Conservation (phyloP, 1,140 invertebrate species). For the Colletes latitarsis region DNA sequence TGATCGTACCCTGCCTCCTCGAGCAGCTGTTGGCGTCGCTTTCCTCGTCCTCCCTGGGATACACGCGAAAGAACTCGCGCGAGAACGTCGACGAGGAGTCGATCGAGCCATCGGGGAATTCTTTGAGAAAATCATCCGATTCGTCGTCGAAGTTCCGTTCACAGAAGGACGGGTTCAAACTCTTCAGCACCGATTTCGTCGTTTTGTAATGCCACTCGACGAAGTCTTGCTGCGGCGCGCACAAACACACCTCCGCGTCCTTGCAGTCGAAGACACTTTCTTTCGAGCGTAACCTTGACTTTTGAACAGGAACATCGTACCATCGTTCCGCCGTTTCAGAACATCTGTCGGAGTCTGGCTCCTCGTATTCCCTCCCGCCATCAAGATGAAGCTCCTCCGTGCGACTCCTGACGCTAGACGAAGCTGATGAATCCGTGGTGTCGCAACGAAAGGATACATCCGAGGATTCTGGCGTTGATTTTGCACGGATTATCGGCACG, state of each 20-base stretch:
- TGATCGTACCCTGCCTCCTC: constrained; percentile 33
- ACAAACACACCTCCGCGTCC: constrained; percentile 1
- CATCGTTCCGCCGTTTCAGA: neutral
- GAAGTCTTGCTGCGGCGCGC: neutral
- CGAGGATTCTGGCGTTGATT: neutral
- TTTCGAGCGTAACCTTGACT: constrained; percentile 35
- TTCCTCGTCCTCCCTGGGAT: too few species aligned
- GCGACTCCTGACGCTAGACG: neutral
- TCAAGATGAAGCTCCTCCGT: neutral
- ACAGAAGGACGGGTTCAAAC: neutral
- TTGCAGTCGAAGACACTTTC: constrained; percentile 13
- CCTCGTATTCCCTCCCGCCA: neutral
- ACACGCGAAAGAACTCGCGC: neutral
- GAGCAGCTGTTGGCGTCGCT: constrained; percentile 14
- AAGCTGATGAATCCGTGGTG: neutral
- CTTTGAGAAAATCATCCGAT: neutral
- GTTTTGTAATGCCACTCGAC: constrained; percentile 5
- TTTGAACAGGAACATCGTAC: constrained; percentile 22
- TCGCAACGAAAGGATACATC: neutral
- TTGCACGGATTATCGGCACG: neutral
- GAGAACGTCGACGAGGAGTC: neutral
- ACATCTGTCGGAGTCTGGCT: neutral
- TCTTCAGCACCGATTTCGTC: neutral
- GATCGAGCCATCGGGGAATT: neutral
- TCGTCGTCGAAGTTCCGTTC: neutral